phyloP scores from a whole-genome alignment of 2,797 vertebrate genomes.

The Novumbra hubbsi region DNA sequence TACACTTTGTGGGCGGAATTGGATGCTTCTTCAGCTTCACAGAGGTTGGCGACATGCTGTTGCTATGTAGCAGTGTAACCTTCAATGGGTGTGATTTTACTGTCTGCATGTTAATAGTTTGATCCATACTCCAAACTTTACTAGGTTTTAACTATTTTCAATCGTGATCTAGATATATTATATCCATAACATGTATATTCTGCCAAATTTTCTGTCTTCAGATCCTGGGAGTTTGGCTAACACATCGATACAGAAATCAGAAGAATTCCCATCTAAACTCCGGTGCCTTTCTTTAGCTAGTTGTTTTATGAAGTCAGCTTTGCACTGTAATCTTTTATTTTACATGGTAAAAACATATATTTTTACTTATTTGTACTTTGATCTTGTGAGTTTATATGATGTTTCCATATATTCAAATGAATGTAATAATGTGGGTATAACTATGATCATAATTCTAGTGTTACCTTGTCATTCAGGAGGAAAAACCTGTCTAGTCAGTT shows the following conservation, averaged over 20 bases:
- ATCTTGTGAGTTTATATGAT: not conserved
- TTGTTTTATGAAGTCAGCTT: not conserved
- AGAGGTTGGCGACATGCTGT: constrained; percentile 77
- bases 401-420: not conserved
- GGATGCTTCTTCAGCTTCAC: constrained; percentile 98
- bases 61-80: not conserved
- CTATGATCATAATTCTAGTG: not conserved
- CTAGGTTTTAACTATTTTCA: too few relatives aligned
- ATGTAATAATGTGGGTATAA: not conserved
- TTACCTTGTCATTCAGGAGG: too few relatives aligned
- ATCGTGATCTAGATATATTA: not conserved
- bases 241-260: constrained; percentile 89
- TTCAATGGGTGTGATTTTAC: not conserved
- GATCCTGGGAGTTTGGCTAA: constrained; percentile 93
- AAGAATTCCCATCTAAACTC: constrained; percentile 88
- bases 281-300: constrained; percentile 86
- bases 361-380: too few relatives aligned
- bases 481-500: not conserved
- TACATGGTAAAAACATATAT: too few relatives aligned
- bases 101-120: not conserved
- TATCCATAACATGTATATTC: not conserved
- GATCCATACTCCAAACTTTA: not conserved
- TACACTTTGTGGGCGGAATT: constrained; percentile 86
- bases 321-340: constrained; percentile 5
- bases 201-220: constrained; percentile 51